Evolutionary conservation across 2,113 vertebrate genomes (phyloP).

Genomic region (Ranitomeya variabilis): DNA sequence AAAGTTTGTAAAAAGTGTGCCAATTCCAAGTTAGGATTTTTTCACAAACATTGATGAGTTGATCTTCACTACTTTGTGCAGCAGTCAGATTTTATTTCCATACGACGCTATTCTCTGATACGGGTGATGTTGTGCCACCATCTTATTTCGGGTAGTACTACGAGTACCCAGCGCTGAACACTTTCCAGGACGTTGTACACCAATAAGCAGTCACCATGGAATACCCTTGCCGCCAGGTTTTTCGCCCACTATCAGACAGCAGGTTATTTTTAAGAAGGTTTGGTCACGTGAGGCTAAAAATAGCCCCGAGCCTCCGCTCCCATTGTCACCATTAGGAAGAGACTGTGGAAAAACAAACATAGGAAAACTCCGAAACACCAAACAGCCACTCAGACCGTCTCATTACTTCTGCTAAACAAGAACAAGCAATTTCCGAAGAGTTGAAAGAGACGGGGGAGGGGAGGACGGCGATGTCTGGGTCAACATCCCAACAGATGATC

Average conservation of each 20-base stretch:
- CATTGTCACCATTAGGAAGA: conserved; percentile 69
- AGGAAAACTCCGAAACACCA: conserved; percentile 65
- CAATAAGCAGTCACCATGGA: neutral
- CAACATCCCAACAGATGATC: conserved; percentile 71
- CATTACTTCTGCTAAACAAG: conserved; percentile 63
- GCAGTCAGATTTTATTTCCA: neutral
- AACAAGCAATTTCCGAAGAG: conserved; percentile 60
- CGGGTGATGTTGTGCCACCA: neutral
- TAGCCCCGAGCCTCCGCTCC: conserved; percentile 62
- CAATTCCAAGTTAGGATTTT: too few relatives aligned
- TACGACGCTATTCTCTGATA: neutral
- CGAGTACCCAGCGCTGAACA: neutral
- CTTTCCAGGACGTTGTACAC: neutral
- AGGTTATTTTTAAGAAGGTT: conserved; percentile 61
- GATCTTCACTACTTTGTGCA: neutral
- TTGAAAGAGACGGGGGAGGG: conserved; percentile 52
- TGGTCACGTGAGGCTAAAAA: conserved; percentile 68
- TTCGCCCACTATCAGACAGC: neutral
- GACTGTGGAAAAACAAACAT: conserved; percentile 73
- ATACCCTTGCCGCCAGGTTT: neutral
- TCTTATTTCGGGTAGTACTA: neutral
- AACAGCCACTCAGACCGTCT: conserved; percentile 57
- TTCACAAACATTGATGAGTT: too few relatives aligned
- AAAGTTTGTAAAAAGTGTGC: too few relatives aligned
- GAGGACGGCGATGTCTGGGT: conserved; percentile 22